Conservation (phyloP, 2,797 vertebrate species). For the Delichon dasypus region DNA sequence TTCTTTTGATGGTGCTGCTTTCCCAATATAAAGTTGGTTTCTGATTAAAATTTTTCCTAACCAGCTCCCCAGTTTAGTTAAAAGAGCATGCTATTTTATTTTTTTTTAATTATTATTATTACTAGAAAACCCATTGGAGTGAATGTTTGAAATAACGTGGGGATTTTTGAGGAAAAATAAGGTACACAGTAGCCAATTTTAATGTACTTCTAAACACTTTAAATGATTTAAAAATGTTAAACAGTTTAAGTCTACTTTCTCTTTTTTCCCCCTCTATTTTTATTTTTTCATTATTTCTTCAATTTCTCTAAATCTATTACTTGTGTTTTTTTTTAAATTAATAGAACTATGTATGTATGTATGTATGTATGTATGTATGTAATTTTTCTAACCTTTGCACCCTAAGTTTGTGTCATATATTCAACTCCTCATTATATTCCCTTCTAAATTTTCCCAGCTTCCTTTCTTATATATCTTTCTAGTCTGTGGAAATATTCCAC, state of each 20-base stretch:
- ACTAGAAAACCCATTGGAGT: background rate
- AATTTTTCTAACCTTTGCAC: background rate
- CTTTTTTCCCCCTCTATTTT: accelerated
- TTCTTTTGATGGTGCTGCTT: background rate
- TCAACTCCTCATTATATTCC: background rate
- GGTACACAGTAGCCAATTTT: background rate
- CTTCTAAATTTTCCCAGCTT: background rate
- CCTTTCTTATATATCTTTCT: background rate
- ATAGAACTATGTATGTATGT: background rate
- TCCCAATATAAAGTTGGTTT: background rate
- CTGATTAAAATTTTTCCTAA: background rate
- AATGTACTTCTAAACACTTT: background rate
- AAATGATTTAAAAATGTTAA: background rate
- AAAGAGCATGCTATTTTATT: background rate
- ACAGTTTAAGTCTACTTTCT: background rate
- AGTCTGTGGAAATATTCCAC: background rate
- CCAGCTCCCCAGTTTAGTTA: accelerated
- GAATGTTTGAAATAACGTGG: background rate
- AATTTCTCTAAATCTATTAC: background rate
- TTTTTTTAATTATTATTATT: background rate
- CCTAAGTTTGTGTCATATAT: background rate
- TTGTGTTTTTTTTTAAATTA: background rate
- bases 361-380: background rate
- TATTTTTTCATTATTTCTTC: background rate
- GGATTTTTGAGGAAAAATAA: background rate